A percentile compares a stretch with the other conserved stretches of the same genome.
These are phyloP conservation scores for Petaurus breviceps DNA, from an alignment of 2,113 vertebrate species.

Conservation along the genomic window DNA sequence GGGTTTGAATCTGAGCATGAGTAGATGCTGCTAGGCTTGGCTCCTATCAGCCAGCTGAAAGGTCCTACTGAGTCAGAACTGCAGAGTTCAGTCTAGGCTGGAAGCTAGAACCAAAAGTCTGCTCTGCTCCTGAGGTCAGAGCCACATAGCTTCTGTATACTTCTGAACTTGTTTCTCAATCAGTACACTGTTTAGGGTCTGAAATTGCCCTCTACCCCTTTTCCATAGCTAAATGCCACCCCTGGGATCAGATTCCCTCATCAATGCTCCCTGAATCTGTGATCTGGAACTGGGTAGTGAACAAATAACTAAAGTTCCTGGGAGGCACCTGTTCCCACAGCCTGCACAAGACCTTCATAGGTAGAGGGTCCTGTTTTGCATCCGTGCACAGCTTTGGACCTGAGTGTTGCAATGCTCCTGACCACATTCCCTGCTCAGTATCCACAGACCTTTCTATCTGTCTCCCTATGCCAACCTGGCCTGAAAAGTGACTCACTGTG, in stretches of 20 bases:
- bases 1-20: no score
- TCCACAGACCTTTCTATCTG: neutral
- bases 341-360: neutral
- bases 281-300: neutral
- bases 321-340: neutral
- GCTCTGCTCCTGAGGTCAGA: neutral
- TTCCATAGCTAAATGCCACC: neutral
- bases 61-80: no score
- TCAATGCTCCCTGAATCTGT: neutral
- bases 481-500: neutral
- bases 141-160: neutral
- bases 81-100: no score
- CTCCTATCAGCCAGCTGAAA: no score
- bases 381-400: neutral
- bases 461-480: neutral
- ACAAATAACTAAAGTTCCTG: neutral
- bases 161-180: neutral
- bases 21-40: no score
- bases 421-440: neutral
- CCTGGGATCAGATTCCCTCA: no score
- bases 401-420: no score
- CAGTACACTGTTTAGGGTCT: neutral
- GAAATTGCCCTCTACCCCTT: neutral
- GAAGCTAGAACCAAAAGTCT: no score
- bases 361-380: no score